A percentile compares a stretch with the other conserved stretches of the same genome.
Conservation (phyloP, 2,888 invertebrate genomes). For the Pterostichus madidus region DNA sequence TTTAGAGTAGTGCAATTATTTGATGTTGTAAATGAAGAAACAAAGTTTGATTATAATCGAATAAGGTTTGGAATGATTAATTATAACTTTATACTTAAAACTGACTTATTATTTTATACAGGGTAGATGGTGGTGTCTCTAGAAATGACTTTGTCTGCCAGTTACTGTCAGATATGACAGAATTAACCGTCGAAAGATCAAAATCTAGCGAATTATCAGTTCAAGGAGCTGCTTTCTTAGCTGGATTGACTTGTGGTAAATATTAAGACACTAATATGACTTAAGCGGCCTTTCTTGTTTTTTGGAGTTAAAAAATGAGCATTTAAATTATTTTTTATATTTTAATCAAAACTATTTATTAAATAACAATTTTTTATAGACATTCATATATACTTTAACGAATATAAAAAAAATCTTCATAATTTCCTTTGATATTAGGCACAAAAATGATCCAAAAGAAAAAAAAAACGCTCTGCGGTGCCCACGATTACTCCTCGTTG, state of each 20-base stretch:
- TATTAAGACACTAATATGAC: not conserved
- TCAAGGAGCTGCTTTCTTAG: conserved; percentile 91
- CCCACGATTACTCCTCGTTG: no score
- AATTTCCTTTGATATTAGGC: no score
- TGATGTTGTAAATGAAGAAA: conserved; percentile 85
- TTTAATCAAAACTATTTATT: no score
- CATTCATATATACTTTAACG: no score
- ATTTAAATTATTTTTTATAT: no score
- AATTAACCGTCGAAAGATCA: conserved; percentile 87
- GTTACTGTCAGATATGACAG: conserved; percentile 90
- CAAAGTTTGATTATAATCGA: conserved; percentile 79
- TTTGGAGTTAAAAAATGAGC: no score
- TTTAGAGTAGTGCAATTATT: conserved; percentile 90
- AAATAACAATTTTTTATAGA: no score
- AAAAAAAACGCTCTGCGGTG: no score
- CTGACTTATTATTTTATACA: conserved; percentile 75
- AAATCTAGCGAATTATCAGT: conserved; percentile 89
- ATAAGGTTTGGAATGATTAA: conserved; percentile 79
- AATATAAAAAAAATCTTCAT: no score
- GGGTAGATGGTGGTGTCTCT: conserved; percentile 98
- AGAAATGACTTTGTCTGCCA: conserved; percentile 95
- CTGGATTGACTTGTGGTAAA: conserved; percentile 89
- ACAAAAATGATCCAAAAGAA: no score
- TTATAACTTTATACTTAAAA: conserved; percentile 2
- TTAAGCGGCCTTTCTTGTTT: no score